phyloP scores from a whole-genome alignment of 1,140 invertebrate genomes.

The Trachelipus rathkii region DNA sequence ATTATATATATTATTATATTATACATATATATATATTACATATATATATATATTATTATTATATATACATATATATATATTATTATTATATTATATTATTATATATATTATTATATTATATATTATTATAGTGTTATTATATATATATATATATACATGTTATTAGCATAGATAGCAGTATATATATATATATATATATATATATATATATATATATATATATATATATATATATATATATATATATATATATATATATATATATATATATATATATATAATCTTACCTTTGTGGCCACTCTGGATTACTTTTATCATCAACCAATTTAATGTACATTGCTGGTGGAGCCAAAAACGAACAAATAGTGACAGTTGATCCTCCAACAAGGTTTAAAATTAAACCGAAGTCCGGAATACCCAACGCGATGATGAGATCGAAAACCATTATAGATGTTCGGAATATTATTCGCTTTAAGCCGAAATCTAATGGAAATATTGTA shows the following conservation, averaged over 20 bases:
- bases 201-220: no score
- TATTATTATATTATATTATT: neutral
- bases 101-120: neutral
- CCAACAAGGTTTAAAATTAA: conserved; percentile 81
- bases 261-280: neutral
- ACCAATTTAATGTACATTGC: conserved; percentile 69
- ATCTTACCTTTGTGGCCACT: conserved; percentile 28
- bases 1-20: no score
- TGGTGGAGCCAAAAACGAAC: conserved; percentile 77
- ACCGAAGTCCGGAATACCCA: conserved; percentile 80
- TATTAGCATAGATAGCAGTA: no score
- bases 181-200: neutral
- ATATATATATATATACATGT: no score
- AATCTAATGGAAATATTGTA: conserved; percentile 57
- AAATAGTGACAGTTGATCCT: conserved; percentile 73
- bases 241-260: no score
- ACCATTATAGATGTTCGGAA: conserved; percentile 67
- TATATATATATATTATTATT: no score
- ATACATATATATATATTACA: no score
- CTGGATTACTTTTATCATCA: conserved; percentile 18
- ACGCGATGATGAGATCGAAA: conserved; percentile 68
- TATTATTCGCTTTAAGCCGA: conserved; percentile 68
- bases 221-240: no score
- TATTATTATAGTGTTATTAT: no score
- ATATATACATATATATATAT: no score